Evolutionary conservation across 2,888 invertebrate genomes (phyloP), one percentile per base, ranked within the genome.

Genomic region (Julus scandinavius): DNA sequence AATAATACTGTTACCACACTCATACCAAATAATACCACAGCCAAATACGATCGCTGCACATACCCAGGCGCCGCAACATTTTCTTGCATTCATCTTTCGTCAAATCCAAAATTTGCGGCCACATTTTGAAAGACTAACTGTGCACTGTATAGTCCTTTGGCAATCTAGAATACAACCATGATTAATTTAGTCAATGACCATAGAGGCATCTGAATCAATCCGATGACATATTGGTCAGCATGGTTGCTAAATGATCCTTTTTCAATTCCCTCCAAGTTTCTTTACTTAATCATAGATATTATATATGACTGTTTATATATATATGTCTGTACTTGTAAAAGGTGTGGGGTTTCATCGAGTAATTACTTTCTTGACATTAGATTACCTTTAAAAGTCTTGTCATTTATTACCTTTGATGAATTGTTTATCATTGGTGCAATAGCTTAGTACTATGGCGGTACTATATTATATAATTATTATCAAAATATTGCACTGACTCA

Each of bases 31-130:
- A 29, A 29, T 29, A 20, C 11, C n/a, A 1, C 13, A 17, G 89
- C 88, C 50, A 38, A 58, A 87, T 87, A 87, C 40, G 84, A 85
- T n/a, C n/a, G 85, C 50, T 72, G 17, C 50, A 88, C 92, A 93
- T 94, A 97, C 97, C 97, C 92, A 97, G 94, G 94, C 96, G 95
- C 92, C 98, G 95, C 92, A 98, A 95, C 93, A 95, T 95, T 92
- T 96, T 95, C 93, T 96, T 95, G 93, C 97, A 97, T 93, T 98
- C 97, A 93, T 97, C 97, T 92, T 95, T 95, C 91, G 96, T 95
- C 95, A 97, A 95, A 93, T 97, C 96, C 91, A 96, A 93, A 90
- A 95, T 93, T 93, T 95, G 93, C 90, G 96, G 96, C 95, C 95
- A 94, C 89, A 89, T 89, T 58, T 9, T 87, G 87, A 87, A 45